Evolutionary conservation across 2,113 vertebrate species (phyloP).

Genomic region (Carassius auratus): DNA sequence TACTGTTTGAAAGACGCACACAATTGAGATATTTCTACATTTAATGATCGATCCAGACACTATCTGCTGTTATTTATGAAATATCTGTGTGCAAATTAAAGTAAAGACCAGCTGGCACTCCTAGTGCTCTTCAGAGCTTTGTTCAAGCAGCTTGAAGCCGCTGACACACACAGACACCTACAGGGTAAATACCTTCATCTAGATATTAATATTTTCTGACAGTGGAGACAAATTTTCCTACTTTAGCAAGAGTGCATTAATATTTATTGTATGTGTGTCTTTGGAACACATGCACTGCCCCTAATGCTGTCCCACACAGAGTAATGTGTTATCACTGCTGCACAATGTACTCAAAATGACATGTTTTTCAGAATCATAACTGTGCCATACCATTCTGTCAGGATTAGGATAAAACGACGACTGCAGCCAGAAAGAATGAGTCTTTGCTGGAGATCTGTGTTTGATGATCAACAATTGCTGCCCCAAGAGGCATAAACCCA

Average conservation of each 20-base stretch:
- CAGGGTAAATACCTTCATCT: neutral
- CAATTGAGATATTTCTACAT: conserved; percentile 6
- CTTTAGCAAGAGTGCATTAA: neutral
- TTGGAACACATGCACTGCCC: neutral
- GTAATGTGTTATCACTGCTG: neutral
- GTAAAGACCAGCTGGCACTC: neutral
- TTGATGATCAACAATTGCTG: neutral
- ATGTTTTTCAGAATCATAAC: neutral
- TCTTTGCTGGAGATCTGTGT: conserved; percentile 22
- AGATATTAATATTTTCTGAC: conserved; percentile 28
- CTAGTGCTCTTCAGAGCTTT: neutral
- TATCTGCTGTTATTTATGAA: neutral
- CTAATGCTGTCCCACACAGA: neutral
- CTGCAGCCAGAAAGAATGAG: neutral
- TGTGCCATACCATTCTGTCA: neutral
- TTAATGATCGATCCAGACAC: conserved; percentile 9
- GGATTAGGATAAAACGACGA: neutral
- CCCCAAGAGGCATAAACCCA: conserved; percentile 1
- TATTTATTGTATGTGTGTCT: neutral
- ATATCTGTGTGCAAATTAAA: neutral
- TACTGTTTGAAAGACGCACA: neutral
- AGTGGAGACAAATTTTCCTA: neutral
- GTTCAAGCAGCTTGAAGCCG: conserved; percentile 12
- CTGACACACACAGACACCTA: neutral
- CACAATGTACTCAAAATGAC: neutral